Evolutionary conservation across 2,797 vertebrate species (phyloP).

Genomic region (Myotis pilosus): DNA sequence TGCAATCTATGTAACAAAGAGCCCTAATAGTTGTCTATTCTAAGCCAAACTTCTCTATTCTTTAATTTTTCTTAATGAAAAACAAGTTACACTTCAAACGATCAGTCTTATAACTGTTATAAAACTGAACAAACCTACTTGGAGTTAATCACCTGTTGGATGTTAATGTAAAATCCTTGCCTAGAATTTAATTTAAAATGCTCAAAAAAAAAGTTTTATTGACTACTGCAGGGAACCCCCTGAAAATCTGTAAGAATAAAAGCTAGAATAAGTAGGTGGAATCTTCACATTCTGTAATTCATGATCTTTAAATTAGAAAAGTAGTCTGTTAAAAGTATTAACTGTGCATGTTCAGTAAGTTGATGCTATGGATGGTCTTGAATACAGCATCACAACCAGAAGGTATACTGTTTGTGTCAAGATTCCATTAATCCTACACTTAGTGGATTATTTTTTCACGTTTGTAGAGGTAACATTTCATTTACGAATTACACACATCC

Average conservation of each 20-base stretch:
- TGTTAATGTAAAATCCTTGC: neutral
- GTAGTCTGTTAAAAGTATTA: neutral
- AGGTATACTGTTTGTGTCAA: accelerated
- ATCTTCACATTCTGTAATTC: neutral
- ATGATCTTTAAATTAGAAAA: neutral
- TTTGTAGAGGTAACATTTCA: neutral
- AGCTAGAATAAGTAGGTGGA: neutral
- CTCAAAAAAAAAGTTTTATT: neutral
- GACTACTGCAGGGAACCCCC: neutral
- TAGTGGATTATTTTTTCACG: accelerated
- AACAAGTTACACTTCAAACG: neutral
- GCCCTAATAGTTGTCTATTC: neutral
- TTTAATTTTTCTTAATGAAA: neutral
- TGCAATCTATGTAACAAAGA: neutral
- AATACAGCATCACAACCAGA: neutral
- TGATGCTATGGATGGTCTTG: no score
- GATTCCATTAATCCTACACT: neutral
- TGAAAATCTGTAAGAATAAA: neutral
- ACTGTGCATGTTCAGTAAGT: accelerated
- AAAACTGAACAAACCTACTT: neutral
- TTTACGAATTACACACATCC: neutral
- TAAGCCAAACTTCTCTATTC: neutral
- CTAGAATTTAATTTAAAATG: neutral
- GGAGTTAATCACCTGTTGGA: neutral
- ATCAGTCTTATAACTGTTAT: neutral